Evolutionary conservation across 2,888 invertebrate genomes (phyloP).

Genomic region (Noctuana brunneofusca): DNA sequence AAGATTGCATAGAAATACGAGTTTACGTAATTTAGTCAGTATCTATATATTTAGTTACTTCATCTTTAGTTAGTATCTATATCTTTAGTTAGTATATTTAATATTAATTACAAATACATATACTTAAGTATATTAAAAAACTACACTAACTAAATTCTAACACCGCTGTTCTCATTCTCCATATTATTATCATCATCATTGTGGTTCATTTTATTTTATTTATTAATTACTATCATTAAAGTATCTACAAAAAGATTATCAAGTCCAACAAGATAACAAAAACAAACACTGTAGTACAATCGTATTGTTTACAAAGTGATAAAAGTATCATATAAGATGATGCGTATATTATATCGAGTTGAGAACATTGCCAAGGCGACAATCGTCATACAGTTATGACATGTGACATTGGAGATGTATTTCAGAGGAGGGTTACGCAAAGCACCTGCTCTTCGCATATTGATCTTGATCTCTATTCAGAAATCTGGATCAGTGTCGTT

Average conservation of each 20-base stretch:
- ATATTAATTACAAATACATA: too few relatives aligned
- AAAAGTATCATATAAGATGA: slow-evolving; percentile 9
- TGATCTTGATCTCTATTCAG: slow-evolving; percentile 13
- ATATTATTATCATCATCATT: too few relatives aligned
- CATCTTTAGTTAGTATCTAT: too few relatives aligned
- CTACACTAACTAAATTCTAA: too few relatives aligned
- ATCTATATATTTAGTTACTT: too few relatives aligned
- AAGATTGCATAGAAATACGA: too few relatives aligned
- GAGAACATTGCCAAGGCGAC: slow-evolving; percentile 28
- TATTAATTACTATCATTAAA: background rate
- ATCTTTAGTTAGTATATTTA: too few relatives aligned
- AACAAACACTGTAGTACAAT: slow-evolving; percentile 4
- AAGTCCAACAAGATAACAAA: background rate
- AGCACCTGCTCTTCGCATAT: slow-evolving; percentile 5
- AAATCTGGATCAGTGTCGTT: slow-evolving; percentile 21
- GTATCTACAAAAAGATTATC: background rate
- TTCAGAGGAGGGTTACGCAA: slow-evolving; percentile 19
- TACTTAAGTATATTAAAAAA: too few relatives aligned
- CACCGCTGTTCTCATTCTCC: too few relatives aligned
- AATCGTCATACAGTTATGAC: slow-evolving; percentile 28
- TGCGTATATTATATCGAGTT: slow-evolving; percentile 3
- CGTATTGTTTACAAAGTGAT: slow-evolving; percentile 25
- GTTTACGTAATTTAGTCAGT: too few relatives aligned
- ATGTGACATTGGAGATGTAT: slow-evolving; percentile 23
- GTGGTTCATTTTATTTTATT: too few relatives aligned